These are phyloP conservation scores for Choloepus didactylus DNA, from an alignment of 2,797 vertebrate species.

Conservation along the genomic window DNA sequence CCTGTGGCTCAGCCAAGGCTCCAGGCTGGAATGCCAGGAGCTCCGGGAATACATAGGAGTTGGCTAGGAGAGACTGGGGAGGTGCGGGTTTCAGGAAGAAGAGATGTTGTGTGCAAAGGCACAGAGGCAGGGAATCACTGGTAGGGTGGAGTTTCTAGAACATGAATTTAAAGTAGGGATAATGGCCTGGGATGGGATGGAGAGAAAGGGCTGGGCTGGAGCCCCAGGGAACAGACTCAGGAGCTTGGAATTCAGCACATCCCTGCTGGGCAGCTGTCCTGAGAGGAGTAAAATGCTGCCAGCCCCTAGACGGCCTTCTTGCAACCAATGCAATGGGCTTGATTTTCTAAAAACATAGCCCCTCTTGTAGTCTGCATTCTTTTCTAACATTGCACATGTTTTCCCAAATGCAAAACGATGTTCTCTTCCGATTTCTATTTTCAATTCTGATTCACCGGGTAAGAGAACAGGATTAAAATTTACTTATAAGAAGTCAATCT, in stretches of 20 bases:
- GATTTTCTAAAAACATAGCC: background rate
- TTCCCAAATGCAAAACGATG: background rate
- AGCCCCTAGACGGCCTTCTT: background rate
- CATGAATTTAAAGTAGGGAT: background rate
- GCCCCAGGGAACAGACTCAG: background rate
- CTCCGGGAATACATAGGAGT: accelerated
- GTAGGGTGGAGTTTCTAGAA: background rate
- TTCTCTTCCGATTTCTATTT: background rate
- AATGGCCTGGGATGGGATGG: background rate
- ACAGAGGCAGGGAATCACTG: background rate
- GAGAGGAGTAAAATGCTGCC: accelerated
- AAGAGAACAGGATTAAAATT: background rate
- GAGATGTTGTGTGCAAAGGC: background rate
- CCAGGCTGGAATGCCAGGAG: too few species aligned
- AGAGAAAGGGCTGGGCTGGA: background rate
- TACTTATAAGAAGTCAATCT: background rate
- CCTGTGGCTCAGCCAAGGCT: background rate
- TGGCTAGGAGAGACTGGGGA: background rate
- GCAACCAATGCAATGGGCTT: accelerated
- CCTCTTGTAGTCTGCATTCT: background rate
- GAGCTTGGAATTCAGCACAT: background rate
- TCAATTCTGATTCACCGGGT: background rate
- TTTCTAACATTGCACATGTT: accelerated
- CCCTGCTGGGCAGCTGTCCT: accelerated
- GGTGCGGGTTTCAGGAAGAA: background rate